Evolutionary conservation across 2,888 invertebrate genomes (phyloP), one percentile per base, ranked within the genome.

Genomic region (Aphelenchoides bicaudatus): DNA sequence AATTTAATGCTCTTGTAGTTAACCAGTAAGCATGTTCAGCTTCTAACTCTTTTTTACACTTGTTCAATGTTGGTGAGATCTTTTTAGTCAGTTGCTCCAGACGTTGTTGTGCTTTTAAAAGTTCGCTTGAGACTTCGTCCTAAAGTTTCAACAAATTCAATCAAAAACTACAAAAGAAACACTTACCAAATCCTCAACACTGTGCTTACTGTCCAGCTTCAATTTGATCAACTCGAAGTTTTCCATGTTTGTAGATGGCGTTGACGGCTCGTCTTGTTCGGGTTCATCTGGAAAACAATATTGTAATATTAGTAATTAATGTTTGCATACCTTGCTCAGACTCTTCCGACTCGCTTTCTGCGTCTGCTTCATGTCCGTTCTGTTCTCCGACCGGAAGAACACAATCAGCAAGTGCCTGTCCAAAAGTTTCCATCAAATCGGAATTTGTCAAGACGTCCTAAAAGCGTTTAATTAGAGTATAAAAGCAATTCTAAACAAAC

Each of bases 121-220:
- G 25, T 25, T 51, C 52, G 38, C 37, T 2, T 8, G 52, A 51
- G n/a, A 51, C 52, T 19, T 51, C 50, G 4, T 51, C 52, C 52
- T 43, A n/a, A 43, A 43, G 10, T 6, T 10, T n/a, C 43, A 43
- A 19, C 16, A 21, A 43, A 8, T 6, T 19, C 6, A 8, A 43
- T 43, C 25, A 8, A 43, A 43, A 21, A 6, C 21, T 21, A 43
- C 6, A 25, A 34, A 34, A n/a, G 34, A n/a, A 34, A n/a, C 16
- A 21, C 43, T 21, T 21, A 43, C 43, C 43, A 43, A n/a, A 21
- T 43, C 43, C 21, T 43, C n/a, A 19, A 43, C 25, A 8, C 43
- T 25, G 23, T 25, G 16, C 23, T 43, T 43, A 25, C 8, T 43
- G 10, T 25, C 43, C 43, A 43, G 23, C 10, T 43, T 43, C 23